phyloP scores from a whole-genome alignment of 2,888 invertebrate genomes.

The Eupithecia vulgata region DNA sequence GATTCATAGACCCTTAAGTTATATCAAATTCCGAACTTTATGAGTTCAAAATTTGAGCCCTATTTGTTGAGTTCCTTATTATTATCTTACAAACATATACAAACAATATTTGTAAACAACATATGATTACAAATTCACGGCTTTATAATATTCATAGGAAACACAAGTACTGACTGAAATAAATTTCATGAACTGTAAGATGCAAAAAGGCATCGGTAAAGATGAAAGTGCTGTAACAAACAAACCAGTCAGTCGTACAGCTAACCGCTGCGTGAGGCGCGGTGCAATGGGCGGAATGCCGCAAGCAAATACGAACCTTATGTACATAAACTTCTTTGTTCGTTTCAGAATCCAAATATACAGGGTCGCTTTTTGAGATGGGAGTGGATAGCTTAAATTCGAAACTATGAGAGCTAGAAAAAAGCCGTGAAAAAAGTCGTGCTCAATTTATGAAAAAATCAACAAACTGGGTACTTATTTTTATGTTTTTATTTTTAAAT shows the following conservation, averaged over 20 bases:
- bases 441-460: no score
- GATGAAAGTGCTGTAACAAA: slow-evolving; percentile 29
- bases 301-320: slow-evolving; percentile 60
- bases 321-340: neutral
- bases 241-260: slow-evolving; percentile 52
- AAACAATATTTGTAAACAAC: no score
- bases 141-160: neutral
- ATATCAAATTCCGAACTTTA: neutral
- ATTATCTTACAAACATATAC: neutral
- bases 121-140: neutral
- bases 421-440: no score
- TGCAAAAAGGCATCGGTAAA: neutral
- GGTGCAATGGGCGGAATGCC: slow-evolving; percentile 64
- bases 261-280: slow-evolving; percentile 52
- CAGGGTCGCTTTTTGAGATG: no score
- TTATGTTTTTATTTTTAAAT: no score
- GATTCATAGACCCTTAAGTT: neutral
- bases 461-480: no score
- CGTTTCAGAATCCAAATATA: neutral
- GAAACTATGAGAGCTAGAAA: no score
- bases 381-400: no score
- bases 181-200: neutral
- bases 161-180: neutral
- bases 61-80: neutral
- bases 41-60: neutral